These are phyloP conservation scores for Erebia palarica DNA, from an alignment of 2,888 invertebrate genomes.

Conservation along the genomic window DNA sequence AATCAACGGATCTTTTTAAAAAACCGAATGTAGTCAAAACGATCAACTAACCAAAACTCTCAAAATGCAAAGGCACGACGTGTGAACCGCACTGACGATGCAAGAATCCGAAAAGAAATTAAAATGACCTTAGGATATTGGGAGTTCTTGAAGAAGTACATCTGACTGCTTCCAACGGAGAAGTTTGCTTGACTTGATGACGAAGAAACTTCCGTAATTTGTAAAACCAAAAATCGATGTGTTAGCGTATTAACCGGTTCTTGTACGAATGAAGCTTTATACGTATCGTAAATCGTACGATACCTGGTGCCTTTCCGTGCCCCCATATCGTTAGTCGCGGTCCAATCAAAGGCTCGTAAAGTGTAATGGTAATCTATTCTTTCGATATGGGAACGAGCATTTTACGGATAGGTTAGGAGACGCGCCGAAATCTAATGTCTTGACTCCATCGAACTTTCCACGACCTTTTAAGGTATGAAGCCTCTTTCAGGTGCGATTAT, in stretches of 20 bases:
- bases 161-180: too few species aligned
- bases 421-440: neutral
- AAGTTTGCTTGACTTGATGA: neutral
- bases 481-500: neutral
- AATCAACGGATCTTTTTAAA: too few species aligned
- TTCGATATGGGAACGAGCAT: constrained; percentile 75
- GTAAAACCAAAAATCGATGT: neutral
- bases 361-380: constrained; percentile 69
- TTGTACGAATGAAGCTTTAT: constrained; percentile 54
- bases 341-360: constrained; percentile 77
- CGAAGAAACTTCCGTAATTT: neutral
- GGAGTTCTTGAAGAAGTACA: too few species aligned
- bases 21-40: too few species aligned
- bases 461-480: too few species aligned
- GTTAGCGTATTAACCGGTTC: constrained; percentile 45
- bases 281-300: constrained; percentile 69
- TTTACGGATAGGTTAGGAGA: constrained; percentile 25
- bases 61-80: too few species aligned
- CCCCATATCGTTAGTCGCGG: constrained; percentile 70
- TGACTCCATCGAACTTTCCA: neutral
- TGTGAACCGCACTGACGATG: too few species aligned
- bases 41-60: too few species aligned
- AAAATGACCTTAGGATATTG: too few species aligned
- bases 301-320: constrained; percentile 61
- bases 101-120: too few species aligned